Base-by-base conservation (phyloP, 2,797 vertebrate species). In the Sebastes trivittatus region DNA sequence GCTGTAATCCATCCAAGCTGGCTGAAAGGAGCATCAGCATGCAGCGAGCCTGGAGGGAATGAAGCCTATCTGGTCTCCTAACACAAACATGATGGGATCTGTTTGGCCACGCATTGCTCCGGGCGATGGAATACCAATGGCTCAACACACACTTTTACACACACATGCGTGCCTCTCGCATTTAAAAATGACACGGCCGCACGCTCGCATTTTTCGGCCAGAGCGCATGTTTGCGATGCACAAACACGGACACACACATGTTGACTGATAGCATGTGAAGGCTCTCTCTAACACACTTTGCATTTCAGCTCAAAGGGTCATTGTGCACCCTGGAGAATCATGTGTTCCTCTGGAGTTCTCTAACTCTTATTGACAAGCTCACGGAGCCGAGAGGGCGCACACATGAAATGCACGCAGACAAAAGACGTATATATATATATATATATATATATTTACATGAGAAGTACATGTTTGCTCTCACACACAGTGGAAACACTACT, bases 21-120 rank as follows among this genome's bases (percentile, higher is more conserved):
- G 81, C 78, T 88, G 78, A 86, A 68, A 75, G 84, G 85, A 85
- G 84, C 90, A 88, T 90, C 88, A 89, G 83, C 83, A 85, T 85
- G 82, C 82, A 69, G 80, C 23, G 11, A 54, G 83, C 81, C 88
- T 68, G 76, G n/a, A 67, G 87, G 87, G 87, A 88, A 65, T 18
- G 49, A 71, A 69, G 90, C 81, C 81, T 83, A 83, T 89, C 90
- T 77, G 71, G 72, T 78, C 79, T 77, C 59, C 59, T 62, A 84
- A 93, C 81, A 76, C 91, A 94, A 92, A 93, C 93, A 91, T 78
- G 93, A 95, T 89, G 90, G 82, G 92, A 94, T 93, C 84, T 90
- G 89, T 87, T 92, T 90, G 86, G 81, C 90, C 87, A 80, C 34
- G 52, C 68, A 74, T 74, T 36, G 90, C 93, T 85, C 52, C 4